Percentiles rank a stretch among this genome's conserved stretches.
Evolutionary conservation across 2,888 invertebrate species (phyloP).

Genomic region (Callinectes sapidus): DNA sequence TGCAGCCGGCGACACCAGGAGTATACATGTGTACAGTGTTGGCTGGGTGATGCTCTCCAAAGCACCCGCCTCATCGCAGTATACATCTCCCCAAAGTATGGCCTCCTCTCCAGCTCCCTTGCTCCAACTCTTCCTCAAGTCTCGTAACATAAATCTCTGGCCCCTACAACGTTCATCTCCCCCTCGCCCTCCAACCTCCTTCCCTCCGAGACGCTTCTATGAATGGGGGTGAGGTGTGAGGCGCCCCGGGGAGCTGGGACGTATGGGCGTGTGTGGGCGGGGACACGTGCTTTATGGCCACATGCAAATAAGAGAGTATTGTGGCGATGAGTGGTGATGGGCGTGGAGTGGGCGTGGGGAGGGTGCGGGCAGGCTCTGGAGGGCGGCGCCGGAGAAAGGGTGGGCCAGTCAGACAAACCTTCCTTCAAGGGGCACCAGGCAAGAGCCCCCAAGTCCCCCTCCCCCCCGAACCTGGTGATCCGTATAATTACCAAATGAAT

Average conservation of each 20-base stretch:
- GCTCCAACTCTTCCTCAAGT: conserved; percentile 19
- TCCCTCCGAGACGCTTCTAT: conserved; percentile 5
- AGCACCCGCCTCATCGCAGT: background rate
- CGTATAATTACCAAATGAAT: conserved; percentile 31
- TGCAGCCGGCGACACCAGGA: background rate
- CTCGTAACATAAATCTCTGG: conserved; percentile 29
- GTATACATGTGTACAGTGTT: background rate
- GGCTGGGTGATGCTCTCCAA: background rate
- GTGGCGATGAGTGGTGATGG: conserved; percentile 61
- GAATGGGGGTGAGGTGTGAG: conserved; percentile 48
- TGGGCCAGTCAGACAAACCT: background rate
- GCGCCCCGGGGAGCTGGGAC: conserved; percentile 42
- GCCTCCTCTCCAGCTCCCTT: background rate
- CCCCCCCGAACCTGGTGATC: conserved; percentile 7
- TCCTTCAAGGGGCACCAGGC: background rate
- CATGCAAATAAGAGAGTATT: conserved; percentile 60
- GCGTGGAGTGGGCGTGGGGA: conserved; percentile 59
- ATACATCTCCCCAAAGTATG: background rate
- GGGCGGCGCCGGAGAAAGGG: conserved; percentile 44
- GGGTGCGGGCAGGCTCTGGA: conserved; percentile 32
- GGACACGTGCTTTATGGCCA: conserved; percentile 54
- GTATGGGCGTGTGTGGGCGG: conserved; percentile 56
- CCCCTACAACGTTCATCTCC: conserved; percentile 35
- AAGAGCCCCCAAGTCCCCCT: background rate
- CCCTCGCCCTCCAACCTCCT: background rate